Evolutionary conservation across 2,113 vertebrate species (phyloP).

Genomic region (Colistium nudipinnis): DNA sequence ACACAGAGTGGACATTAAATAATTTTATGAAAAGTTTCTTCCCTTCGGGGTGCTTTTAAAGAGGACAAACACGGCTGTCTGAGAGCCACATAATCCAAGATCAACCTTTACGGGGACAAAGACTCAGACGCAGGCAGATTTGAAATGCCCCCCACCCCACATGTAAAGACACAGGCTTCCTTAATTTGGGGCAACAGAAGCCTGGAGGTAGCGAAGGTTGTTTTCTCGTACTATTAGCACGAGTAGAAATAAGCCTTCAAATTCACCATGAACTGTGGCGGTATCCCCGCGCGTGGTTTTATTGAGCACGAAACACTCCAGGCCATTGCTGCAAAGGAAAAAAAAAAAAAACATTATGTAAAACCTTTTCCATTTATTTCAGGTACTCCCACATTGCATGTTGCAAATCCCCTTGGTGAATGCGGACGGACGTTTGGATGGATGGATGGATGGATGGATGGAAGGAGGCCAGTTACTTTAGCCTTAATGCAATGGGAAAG

Average conservation of each 20-base stretch:
- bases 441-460: slow-evolving; percentile 9
- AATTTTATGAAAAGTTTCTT: slow-evolving; percentile 65
- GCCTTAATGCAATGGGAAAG: slow-evolving; percentile 4
- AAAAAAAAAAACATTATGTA: slow-evolving; percentile 16
- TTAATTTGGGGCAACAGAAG: slow-evolving; percentile 56
- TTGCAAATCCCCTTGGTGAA: slow-evolving; percentile 17
- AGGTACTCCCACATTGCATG: slow-evolving; percentile 13
- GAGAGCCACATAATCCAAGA: slow-evolving; percentile 62
- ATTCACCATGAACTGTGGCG: background rate
- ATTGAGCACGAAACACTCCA: background rate
- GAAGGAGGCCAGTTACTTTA: slow-evolving; percentile 2
- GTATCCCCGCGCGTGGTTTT: background rate
- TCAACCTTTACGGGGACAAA: slow-evolving; percentile 67
- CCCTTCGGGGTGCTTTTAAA: slow-evolving; percentile 65
- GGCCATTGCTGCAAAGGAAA: slow-evolving; percentile 25
- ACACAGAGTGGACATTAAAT: slow-evolving; percentile 56
- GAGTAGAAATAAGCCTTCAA: no score
- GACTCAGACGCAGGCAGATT: slow-evolving; percentile 25
- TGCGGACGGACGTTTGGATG: slow-evolving; percentile 1
- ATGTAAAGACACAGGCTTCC: slow-evolving; percentile 15
- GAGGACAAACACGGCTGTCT: slow-evolving; percentile 61
- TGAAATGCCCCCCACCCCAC: slow-evolving; percentile 11
- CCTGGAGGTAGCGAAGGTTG: slow-evolving; percentile 9
- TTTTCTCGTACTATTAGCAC: background rate
- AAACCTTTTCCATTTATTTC: slow-evolving; percentile 24